These are phyloP conservation scores for Furcifer pardalis DNA, from an alignment of 2,797 vertebrate genomes.

Conservation along the genomic window DNA sequence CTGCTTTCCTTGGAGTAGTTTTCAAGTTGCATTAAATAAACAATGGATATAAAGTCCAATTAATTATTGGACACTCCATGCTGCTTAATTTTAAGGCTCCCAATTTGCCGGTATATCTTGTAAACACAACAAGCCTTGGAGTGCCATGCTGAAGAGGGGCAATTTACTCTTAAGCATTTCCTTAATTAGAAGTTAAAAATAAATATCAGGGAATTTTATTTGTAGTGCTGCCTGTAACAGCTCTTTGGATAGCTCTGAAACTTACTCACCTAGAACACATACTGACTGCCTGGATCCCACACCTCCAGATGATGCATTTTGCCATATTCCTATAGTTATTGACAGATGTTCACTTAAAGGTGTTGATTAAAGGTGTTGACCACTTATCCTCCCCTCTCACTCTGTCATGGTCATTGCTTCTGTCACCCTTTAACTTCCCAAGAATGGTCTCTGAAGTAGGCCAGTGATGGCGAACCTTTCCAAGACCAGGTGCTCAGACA, in stretches of 20 bases:
- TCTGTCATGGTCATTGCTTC: no score
- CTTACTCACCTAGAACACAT: background rate
- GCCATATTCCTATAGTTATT: background rate
- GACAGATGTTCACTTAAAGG: no score
- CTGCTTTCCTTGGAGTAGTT: slow-evolving; percentile 66
- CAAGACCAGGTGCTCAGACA: no score
- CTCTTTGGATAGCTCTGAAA: slow-evolving; percentile 38
- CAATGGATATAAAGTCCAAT: slow-evolving; percentile 74
- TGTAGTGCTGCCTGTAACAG: slow-evolving; percentile 39
- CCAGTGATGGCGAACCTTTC: no score
- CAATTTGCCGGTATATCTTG: slow-evolving; percentile 76
- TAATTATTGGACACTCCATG: slow-evolving; percentile 80
- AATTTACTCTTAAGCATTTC: slow-evolving; percentile 55
- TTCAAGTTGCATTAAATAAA: slow-evolving; percentile 77
- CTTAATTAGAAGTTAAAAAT: slow-evolving; percentile 49
- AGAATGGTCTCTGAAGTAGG: no score
- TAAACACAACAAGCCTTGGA: slow-evolving; percentile 69
- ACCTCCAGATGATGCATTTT: background rate
- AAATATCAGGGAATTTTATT: slow-evolving; percentile 55
- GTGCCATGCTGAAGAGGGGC: slow-evolving; percentile 47
- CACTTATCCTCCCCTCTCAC: no score
- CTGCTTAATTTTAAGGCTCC: slow-evolving; percentile 80
- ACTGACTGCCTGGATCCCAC: background rate
- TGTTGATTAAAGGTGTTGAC: no score
- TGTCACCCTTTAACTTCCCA: no score